Base-by-base conservation (phyloP, 64 coral and sea anemone species). In the Exaiptasia diaphana region DNA sequence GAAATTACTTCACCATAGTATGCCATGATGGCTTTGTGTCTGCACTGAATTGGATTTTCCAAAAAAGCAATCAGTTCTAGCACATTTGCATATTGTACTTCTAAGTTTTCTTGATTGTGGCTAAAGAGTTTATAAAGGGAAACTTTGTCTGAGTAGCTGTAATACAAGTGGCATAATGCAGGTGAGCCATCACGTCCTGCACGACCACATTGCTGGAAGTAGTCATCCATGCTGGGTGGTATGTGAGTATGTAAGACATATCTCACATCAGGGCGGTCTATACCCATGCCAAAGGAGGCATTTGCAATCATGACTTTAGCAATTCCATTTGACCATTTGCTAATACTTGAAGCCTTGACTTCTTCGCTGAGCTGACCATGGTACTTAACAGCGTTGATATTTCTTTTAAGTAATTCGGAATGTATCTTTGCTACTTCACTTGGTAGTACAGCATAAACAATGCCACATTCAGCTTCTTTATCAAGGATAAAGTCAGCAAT, bases 281-380 rank as follows among this genome's bases (percentile, higher is more conserved):
- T 68, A 14, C 65, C 80, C 17, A 83, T 37, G 1, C 80, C 80
- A 83, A 83, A 83, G 0, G 80, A 55, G 41, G 39, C 17, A 35
- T 53, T 83, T 30, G 50, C 55, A 36, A 83, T 56, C 8, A 83
- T 31, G 36, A 57, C 46, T 17, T 69, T 30, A 18, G 53, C 2
- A 18, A 6, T 12, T 13, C 80, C 80, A 83, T 42, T 53, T 18
- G 32, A 50, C 80, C 80, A 83, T 29, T 67, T 46, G 5, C 31
- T 8, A 24, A 52, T 30, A 9, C 14, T 83, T 22, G 29, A 12
- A 6, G 28, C 6, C 30, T 50, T 64, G 6, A 71, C 35, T 38
- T 69, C n/a, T n/a, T 82, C 41, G 18, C 8, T 10, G 21, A 83
- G n/a, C 23, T 53, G 40, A 70, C 80, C 80, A 82, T 82, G 78